Conservation (phyloP, 2,113 vertebrate genomes). For the Eulemur macaco region DNA sequence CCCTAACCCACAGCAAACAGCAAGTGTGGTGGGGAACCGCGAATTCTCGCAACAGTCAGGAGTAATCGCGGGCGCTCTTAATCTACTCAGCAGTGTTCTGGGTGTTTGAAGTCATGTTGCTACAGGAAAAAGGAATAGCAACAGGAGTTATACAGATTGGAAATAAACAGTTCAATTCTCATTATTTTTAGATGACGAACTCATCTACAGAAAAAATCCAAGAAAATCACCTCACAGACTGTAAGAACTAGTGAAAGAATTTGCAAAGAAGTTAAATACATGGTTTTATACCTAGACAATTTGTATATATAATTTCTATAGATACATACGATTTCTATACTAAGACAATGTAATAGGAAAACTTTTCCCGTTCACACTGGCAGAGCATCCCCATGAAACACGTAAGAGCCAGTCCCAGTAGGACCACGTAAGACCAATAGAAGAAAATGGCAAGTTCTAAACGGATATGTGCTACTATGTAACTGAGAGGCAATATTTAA, state of each 20-base stretch:
- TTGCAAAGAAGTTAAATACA: background rate
- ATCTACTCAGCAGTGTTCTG: background rate
- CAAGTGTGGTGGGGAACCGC: background rate
- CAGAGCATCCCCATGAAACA: background rate
- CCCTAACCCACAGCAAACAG: background rate
- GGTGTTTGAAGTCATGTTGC: background rate
- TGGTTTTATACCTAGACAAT: background rate
- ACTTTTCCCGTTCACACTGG: background rate
- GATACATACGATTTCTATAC: background rate
- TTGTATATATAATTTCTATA: no score
- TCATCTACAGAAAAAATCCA: background rate
- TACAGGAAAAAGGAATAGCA: background rate
- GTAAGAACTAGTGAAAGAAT: background rate
- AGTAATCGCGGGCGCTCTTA: no score
- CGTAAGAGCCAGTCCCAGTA: background rate
- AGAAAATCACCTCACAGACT: background rate
- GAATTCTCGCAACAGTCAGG: background rate
- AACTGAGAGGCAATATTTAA: background rate
- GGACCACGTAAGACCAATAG: background rate
- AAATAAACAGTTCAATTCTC: background rate
- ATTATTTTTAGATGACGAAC: background rate
- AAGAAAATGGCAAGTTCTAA: background rate
- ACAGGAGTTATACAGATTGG: background rate
- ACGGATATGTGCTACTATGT: background rate
- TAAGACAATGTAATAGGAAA: background rate